Evolutionary conservation across 1,140 invertebrate species (phyloP).

Genomic region (Drosophila obscura): DNA sequence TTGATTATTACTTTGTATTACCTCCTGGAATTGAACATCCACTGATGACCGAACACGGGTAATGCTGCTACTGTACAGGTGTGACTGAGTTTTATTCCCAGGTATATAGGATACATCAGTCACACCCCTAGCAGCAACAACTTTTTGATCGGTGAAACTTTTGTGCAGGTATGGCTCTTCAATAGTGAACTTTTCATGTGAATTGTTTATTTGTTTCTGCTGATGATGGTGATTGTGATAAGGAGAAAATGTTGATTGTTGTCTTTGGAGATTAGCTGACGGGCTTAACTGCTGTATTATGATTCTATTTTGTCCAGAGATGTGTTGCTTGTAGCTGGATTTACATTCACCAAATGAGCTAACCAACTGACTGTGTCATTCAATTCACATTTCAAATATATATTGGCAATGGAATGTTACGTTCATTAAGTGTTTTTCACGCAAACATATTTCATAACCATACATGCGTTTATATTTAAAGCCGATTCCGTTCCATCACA

Average conservation of each 20-base stretch:
- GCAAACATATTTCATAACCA: not conserved
- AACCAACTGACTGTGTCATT: slow-evolving; percentile 11
- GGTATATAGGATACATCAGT: slow-evolving; percentile 3
- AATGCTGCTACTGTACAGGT: slow-evolving; percentile 19
- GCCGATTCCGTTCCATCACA: too few species aligned
- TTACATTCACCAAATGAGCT: slow-evolving; percentile 6
- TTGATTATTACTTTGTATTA: slow-evolving; percentile 61
- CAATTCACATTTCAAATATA: slow-evolving; percentile 4
- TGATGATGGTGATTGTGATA: slow-evolving; percentile 38
- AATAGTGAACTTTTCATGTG: slow-evolving; percentile 11
- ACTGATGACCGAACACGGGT: slow-evolving; percentile 14
- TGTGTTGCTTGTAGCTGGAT: slow-evolving; percentile 6
- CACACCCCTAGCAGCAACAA: slow-evolving; percentile 15
- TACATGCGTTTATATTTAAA: too few species aligned
- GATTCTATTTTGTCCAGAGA: slow-evolving; percentile 33
- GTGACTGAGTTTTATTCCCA: slow-evolving; percentile 24
- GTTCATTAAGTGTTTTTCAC: slow-evolving; percentile 3
- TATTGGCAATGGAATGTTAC: slow-evolving; percentile 6
- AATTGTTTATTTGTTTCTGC: slow-evolving; percentile 19
- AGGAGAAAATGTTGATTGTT: slow-evolving; percentile 13
- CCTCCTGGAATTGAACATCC: slow-evolving; percentile 36
- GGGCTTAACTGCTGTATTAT: slow-evolving; percentile 35
- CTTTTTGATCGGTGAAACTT: slow-evolving; percentile 24
- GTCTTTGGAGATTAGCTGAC: slow-evolving; percentile 19
- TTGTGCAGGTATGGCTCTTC: slow-evolving; percentile 13